Evolutionary conservation across 2,888 invertebrate species (phyloP).

Genomic region (Malthinus flaveolus): DNA sequence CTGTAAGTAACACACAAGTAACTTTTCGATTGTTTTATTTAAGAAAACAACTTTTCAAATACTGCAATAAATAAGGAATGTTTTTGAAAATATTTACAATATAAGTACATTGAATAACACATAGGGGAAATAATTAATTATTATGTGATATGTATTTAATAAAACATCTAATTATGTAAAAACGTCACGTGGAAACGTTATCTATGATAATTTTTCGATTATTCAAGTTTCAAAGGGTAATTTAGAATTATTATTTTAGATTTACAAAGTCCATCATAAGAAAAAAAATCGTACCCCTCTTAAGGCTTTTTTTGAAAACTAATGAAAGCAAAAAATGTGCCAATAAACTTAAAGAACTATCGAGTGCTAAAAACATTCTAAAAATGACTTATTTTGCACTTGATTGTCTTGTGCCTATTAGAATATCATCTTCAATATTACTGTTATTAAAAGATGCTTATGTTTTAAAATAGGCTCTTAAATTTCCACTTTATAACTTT

Average conservation of each 20-base stretch:
- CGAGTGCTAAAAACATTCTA: constrained; percentile 33
- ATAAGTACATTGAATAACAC: constrained; percentile 27
- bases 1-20: background rate
- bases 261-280: background rate
- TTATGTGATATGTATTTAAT: constrained; percentile 49
- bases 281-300: background rate
- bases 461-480: constrained; percentile 20
- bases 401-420: constrained; percentile 53
- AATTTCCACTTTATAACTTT: constrained; percentile 14
- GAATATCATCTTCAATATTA: constrained; percentile 11
- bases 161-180: constrained; percentile 49
- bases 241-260: background rate
- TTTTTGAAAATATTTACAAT: constrained; percentile 24
- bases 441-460: constrained; percentile 9
- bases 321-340: constrained; percentile 1
- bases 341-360: constrained; percentile 8
- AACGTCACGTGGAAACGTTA: constrained; percentile 45
- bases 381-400: constrained; percentile 50
- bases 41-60: constrained; percentile 23
- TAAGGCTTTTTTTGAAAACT: constrained; percentile 3
- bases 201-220: constrained; percentile 13
- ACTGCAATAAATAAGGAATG: constrained; percentile 25
- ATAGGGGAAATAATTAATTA: constrained; percentile 42
- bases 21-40: constrained; percentile 19
- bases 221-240: constrained; percentile 4